A percentile compares a stretch with the other conserved stretches of the same genome.
phyloP scores from a whole-genome alignment of 2,888 invertebrate genomes.

The Cheilosia soror region DNA sequence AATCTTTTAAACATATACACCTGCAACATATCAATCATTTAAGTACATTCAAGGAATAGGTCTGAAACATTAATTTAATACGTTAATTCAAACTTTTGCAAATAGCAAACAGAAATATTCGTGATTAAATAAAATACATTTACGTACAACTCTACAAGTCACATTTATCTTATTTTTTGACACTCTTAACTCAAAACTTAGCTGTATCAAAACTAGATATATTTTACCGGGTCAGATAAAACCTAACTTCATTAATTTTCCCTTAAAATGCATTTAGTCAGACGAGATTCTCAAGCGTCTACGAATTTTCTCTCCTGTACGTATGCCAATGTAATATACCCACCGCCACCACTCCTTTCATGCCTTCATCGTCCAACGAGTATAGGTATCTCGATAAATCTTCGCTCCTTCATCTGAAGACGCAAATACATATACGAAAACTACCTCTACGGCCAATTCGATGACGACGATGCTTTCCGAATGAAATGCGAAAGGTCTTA shows the following conservation, averaged over 20 bases:
- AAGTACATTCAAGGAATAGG: too few relatives aligned
- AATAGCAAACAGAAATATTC: too few relatives aligned
- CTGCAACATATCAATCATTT: too few relatives aligned
- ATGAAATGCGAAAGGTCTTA: slow-evolving; percentile 60
- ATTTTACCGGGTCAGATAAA: too few relatives aligned
- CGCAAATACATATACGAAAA: slow-evolving; percentile 39
- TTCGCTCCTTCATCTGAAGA: slow-evolving; percentile 55
- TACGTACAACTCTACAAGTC: background rate
- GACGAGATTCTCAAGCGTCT: slow-evolving; percentile 31
- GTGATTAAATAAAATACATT: too few relatives aligned
- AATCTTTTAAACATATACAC: too few relatives aligned
- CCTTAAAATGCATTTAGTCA: slow-evolving; percentile 46
- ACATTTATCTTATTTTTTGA: background rate
- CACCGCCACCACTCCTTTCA: background rate
- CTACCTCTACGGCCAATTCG: slow-evolving; percentile 31
- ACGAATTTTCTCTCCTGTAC: slow-evolving; percentile 4
- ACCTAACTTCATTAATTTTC: slow-evolving; percentile 58
- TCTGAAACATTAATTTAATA: too few relatives aligned
- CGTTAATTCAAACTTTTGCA: too few relatives aligned
- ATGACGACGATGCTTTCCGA: slow-evolving; percentile 36
- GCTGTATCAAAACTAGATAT: background rate
- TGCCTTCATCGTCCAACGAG: slow-evolving; percentile 19
- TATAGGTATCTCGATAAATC: slow-evolving; percentile 50
- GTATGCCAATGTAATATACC: slow-evolving; percentile 17
- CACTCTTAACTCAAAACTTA: background rate